Evolutionary conservation across 2,113 vertebrate species (phyloP), one percentile per base, ranked within the genome.

Genomic region (Recurvirostra avosetta): DNA sequence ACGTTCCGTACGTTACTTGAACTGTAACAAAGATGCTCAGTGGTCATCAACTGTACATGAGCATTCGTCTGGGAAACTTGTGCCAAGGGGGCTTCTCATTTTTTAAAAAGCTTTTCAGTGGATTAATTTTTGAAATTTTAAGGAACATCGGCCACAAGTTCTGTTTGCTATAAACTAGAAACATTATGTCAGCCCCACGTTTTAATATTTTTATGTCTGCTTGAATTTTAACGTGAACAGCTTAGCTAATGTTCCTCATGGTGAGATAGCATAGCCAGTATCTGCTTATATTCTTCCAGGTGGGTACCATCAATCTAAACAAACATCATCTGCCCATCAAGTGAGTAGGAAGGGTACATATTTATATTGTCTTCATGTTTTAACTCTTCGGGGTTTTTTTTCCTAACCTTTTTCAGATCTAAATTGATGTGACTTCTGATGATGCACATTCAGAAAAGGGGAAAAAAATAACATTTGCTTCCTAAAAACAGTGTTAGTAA

Each of bases 71-170:
- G 34, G 89, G 68, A 77, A 96, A 49, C 14, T 23, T 68, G 23
- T 61, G 66, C 40, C 74, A 34, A 61, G 9, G 45, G 19, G 36
- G 12, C 43, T 91, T 92, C 22, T 73, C 11, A 2, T 34, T 77
- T 80, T 73, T 83, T 66, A 12, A 58, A 76, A 79, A 86, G 55
- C 52, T 87, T 87, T 78, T 85, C 34, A 75, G 0, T 36, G 22
- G n/a, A 63, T 92, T 89, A 55, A 55, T n/a, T 63, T 86, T 10
- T 56, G 43, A 62, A 68, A 56, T 30, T 72, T 82, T 77, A 74
- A 79, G 75, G 50, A 49, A 41, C 1, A 0, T 36, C 0, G 0
- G 8, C 65, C 17, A 40, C 36, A 53, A 53, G 29, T 73, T 77
- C 56, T 68, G 8, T 45, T 89, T 74, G 27, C 61, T 67, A 2